A percentile compares a stretch with the other conserved stretches of the same genome.
Conservation (phyloP, 2,888 invertebrate genomes). For the Ichneumon xanthorius region DNA sequence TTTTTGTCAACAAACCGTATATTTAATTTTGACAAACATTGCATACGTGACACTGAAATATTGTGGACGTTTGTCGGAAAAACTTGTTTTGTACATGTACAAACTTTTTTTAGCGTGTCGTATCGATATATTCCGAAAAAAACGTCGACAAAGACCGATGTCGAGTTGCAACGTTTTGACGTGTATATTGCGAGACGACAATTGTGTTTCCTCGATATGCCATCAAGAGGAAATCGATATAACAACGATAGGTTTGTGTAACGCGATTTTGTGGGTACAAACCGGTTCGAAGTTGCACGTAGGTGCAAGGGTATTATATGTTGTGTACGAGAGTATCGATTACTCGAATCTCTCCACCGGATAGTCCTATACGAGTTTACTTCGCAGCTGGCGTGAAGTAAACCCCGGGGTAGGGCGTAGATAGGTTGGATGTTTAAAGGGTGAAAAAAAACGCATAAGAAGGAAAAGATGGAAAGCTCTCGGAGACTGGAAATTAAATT, state of each 20-base stretch:
- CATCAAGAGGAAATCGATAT: conserved; percentile 4
- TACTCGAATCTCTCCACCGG: conserved; percentile 5
- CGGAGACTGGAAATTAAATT: conserved; percentile 41
- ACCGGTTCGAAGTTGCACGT: background rate
- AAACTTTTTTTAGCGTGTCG: no score
- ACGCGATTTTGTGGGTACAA: conserved; percentile 6
- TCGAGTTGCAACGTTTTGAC: background rate
- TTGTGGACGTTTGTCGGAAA: no score
- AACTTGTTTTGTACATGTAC: no score
- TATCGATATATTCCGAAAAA: background rate
- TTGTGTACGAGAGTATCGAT: conserved; percentile 30
- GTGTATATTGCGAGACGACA: background rate
- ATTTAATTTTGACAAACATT: no score
- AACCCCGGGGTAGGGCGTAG: background rate
- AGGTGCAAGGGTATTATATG: background rate
- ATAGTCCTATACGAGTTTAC: conserved; percentile 6
- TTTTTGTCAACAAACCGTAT: no score
- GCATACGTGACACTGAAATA: no score
- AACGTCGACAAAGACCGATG: background rate
- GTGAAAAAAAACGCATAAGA: background rate
- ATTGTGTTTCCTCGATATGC: conserved; percentile 3
- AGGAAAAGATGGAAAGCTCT: background rate
- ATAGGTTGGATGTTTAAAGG: background rate
- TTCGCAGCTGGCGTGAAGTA: background rate
- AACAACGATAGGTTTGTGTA: background rate